Evolutionary conservation across 2,113 vertebrate species (phyloP), one percentile per base, ranked within the genome.

Genomic region (Catharus fuscescens): DNA sequence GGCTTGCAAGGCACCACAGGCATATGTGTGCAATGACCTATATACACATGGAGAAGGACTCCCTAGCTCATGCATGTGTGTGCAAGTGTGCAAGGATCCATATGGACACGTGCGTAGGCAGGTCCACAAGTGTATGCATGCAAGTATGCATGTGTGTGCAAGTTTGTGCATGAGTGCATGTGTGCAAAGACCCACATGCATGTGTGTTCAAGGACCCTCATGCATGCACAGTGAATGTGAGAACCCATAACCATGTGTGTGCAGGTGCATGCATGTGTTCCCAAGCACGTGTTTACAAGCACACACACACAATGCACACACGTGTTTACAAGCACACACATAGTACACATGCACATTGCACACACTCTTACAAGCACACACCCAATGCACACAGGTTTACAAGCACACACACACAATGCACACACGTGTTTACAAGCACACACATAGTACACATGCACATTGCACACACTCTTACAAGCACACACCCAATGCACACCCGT

Each of bases 201-300:
- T 1, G 7, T 1, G 12, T 3, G 1, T 47, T n/a, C 81, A 65
- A 74, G 42, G 50, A 36, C 38, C 32, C 32, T 26, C 9, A 8
- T 11, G 26, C 28, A 14, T 1, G 7, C 52, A 18, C 0, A 44
- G 59, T 7, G 59, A 18, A 34, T 34, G 50, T 36, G 52, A 80
- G 60, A 18, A 38, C 10, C 21, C 59, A 18, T 2, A 23, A 28
- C 5, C 36, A 38, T 1, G 1, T 2, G 26, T 36, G 10, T 32
- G 60, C 65, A 48, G 48, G n/a, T 2, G 2, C 0, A 13, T 0
- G 8, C 9, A 13, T 6, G 17, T 23, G 61, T 13, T 14, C 31
- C 45, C 15, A 29, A 34, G 47, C 9, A 1, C 7, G 64, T 65
- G 40, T n/a, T 45, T 10, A 31, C 56, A 61, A 21, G 38, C 40